A percentile compares a stretch with the other conserved stretches of the same genome.
Evolutionary conservation across 2,888 invertebrate species (phyloP).

Genomic region (Caenorhabditis zanzibari): DNA sequence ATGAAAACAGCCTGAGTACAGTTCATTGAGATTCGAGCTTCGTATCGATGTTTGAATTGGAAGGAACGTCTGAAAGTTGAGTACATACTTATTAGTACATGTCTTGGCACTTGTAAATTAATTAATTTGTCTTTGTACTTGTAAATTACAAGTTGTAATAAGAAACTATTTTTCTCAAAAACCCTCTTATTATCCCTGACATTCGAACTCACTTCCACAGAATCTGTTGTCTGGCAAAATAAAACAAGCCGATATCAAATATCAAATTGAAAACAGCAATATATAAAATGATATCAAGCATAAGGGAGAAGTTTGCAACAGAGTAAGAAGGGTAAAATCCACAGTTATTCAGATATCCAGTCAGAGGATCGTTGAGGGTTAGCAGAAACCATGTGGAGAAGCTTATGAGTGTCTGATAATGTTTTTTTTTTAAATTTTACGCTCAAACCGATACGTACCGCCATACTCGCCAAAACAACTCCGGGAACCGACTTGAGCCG

Average conservation of each 20-base stretch:
- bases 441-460: conserved; percentile 13
- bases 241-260: not conserved
- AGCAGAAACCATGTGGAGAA: conserved; percentile 41
- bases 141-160: too few species aligned
- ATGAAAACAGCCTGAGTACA: conserved; percentile 44
- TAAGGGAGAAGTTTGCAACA: conserved; percentile 3
- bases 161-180: too few species aligned
- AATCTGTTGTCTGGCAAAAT: conserved; percentile 18
- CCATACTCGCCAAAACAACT: not conserved
- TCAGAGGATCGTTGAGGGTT: conserved; percentile 42
- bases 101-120: too few species aligned
- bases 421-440: not conserved
- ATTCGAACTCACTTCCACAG: conserved; percentile 27
- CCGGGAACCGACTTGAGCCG: conserved; percentile 25
- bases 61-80: conserved; percentile 30
- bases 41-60: conserved; percentile 14
- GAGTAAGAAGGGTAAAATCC: conserved; percentile 46
- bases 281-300: conserved; percentile 14
- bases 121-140: too few species aligned
- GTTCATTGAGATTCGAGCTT: conserved; percentile 25
- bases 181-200: too few species aligned
- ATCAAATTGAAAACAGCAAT: conserved; percentile 18
- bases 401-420: conserved; percentile 24
- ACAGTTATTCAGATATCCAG: conserved; percentile 48
- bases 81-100: too few species aligned